A percentile compares a stretch with the other conserved stretches of the same genome.
Conservation (phyloP, 2,113 vertebrate genomes). For the Aegotheles bennettii region DNA sequence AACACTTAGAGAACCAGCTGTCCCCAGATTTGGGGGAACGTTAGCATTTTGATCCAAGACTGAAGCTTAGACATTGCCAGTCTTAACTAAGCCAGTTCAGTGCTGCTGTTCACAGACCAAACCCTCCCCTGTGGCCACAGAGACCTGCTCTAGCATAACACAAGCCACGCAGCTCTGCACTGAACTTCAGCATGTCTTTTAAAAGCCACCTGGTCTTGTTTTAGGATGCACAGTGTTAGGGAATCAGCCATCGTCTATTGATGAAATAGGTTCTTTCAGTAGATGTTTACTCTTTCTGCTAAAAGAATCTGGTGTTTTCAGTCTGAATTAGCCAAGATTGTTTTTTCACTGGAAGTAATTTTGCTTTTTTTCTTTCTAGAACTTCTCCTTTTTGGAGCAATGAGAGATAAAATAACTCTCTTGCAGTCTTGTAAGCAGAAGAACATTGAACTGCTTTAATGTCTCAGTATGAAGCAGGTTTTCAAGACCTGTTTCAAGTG, state of each 20-base stretch:
- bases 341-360: background rate
- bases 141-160: background rate
- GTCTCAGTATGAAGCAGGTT: background rate
- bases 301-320: background rate
- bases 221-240: background rate
- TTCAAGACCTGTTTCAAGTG: background rate
- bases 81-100: background rate
- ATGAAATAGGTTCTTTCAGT: background rate
- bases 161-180: background rate
- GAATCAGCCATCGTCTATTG: background rate
- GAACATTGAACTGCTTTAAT: background rate
- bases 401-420: background rate
- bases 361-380: background rate
- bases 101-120: background rate
- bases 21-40: background rate
- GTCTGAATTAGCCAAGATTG: background rate
- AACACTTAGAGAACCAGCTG: background rate
- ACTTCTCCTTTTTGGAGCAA: background rate
- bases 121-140: background rate
- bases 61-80: background rate
- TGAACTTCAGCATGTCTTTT: background rate
- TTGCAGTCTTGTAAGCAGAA: background rate
- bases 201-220: background rate
- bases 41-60: background rate
- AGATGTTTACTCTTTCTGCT: background rate